Base-by-base conservation (phyloP, 2,888 invertebrate genomes). In the Chydorus sphaericus region DNA sequence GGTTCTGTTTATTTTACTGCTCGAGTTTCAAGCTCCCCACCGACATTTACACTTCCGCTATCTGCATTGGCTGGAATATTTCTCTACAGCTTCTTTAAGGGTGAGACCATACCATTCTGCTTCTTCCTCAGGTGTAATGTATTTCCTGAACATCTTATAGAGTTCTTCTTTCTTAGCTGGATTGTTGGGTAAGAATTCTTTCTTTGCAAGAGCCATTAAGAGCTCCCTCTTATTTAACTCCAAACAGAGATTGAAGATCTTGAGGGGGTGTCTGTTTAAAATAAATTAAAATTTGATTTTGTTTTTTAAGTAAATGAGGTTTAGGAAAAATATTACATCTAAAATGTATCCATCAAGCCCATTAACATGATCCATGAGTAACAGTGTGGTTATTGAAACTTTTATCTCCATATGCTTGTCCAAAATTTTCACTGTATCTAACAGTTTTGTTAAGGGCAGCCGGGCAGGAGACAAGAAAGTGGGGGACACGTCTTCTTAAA, bases 281-380 rank as follows among this genome's bases (percentile, higher is more conserved):
- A 61, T 58, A 26, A 44, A 37, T 59, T 52, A n/a, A 52, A 58
- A 28, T 53, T 23, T 29, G 20, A 36, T n/a, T n/a, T n/a, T n/a
- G n/a, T n/a, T n/a, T n/a, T n/a, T n/a, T 26, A 59, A 52, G n/a
- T 51, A 55, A 51, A 48, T 37, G 57, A 10, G 37, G 49, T 31
- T 39, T 18, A 58, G 5, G n/a, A 55, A 14, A 44, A n/a, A 31
- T 63, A 60, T 57, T 68, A 83, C 85, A 75, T 84, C 84, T 23
- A 98, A 75, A 64, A 98, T 74, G 71, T 98, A 98, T 69, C 85
- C 82, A 73, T 98, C 98, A 65, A 98, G 86, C 8, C 98, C 97
- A 72, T 83, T 84, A 66, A 85, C 78, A 61, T 89, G 80, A 71
- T 96, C 85, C 61, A 98, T 91, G 61, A 91, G 75, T 62, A 78